Conservation (phyloP, 1,140 invertebrate species). For the Drosophila ercepeae region DNA sequence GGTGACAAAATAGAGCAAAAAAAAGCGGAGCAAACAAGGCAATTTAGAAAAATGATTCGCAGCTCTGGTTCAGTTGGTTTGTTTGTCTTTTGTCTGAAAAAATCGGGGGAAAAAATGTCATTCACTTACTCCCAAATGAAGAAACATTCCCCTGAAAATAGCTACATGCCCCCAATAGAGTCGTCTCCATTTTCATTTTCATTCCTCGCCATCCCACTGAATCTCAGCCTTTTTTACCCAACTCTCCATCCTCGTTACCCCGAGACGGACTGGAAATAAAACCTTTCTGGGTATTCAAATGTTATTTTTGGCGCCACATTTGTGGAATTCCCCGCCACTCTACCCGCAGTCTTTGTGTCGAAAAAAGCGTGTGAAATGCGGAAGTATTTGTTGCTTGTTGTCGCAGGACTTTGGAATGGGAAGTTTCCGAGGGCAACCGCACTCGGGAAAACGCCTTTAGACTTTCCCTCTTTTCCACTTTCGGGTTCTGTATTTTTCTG, state of each 20-base stretch:
- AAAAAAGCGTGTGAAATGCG: constrained; percentile 67
- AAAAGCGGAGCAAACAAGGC: constrained; percentile 34
- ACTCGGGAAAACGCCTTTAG: constrained; percentile 43
- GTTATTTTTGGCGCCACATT: constrained; percentile 73
- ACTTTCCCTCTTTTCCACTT: constrained; percentile 30
- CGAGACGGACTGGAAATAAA: constrained; percentile 49
- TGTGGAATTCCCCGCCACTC: constrained; percentile 40
- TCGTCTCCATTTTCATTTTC: constrained; percentile 50
- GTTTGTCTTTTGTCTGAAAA: constrained; percentile 38
- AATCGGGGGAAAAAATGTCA: constrained; percentile 59
- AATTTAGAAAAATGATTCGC: constrained; percentile 68
- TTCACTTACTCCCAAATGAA: constrained; percentile 63
- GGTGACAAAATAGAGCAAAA: not conserved
- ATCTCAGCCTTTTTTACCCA: not conserved
- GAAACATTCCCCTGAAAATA: constrained; percentile 39
- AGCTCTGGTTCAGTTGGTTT: constrained; percentile 13
- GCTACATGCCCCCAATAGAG: constrained; percentile 38
- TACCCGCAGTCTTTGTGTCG: not conserved
- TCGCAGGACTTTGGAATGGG: constrained; percentile 29
- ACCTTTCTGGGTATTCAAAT: constrained; percentile 76
- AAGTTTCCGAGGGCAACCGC: constrained; percentile 22
- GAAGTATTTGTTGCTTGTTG: constrained; percentile 64
- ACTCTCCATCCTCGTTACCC: constrained; percentile 39
- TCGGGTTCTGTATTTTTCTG: constrained; percentile 18
- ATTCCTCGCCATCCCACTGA: constrained; percentile 10